A percentile compares a stretch with the other conserved stretches of the same genome.
Evolutionary conservation across 2,797 vertebrate species (phyloP).

Genomic region (Thalassophryne amazonica): DNA sequence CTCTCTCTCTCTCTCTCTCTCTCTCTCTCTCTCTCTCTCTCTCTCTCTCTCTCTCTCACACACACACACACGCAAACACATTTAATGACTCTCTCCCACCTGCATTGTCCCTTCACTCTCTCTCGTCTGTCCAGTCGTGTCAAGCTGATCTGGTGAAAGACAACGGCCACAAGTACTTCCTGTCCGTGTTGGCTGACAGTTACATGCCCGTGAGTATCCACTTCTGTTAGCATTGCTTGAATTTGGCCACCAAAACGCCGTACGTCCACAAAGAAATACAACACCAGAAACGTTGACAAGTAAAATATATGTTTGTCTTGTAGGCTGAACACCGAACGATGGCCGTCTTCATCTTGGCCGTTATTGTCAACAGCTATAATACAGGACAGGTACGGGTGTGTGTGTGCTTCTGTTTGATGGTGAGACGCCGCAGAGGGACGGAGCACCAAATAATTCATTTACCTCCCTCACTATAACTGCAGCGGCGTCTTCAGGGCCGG

Average conservation of each 20-base stretch:
- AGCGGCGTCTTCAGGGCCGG: conserved; percentile 6
- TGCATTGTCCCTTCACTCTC: background rate
- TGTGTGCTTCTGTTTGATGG: background rate
- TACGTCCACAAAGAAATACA: background rate
- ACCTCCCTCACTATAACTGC: conserved; percentile 11
- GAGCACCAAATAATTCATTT: conserved; percentile 12
- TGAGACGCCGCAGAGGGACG: background rate
- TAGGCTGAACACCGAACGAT: conserved; percentile 97
- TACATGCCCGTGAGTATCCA: conserved; percentile 94
- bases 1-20: background rate
- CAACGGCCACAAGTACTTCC: conserved; percentile 98
- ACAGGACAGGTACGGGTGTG: conserved; percentile 86
- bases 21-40: background rate
- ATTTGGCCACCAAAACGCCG: background rate
- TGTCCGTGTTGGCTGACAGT: conserved; percentile 92
- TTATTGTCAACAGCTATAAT: conserved; percentile 96
- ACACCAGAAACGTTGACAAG: background rate
- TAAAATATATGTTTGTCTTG: conserved; percentile 5
- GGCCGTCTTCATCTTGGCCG: conserved; percentile 96
- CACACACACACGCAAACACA: too few relatives aligned
- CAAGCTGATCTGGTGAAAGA: conserved; percentile 98
- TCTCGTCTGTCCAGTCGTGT: conserved; percentile 81
- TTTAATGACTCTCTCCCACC: too few relatives aligned
- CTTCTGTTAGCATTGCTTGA: background rate
- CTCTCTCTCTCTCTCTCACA: background rate